Base-by-base conservation (phyloP, 2,888 invertebrate species). In the Cryptocephalus moraei region DNA sequence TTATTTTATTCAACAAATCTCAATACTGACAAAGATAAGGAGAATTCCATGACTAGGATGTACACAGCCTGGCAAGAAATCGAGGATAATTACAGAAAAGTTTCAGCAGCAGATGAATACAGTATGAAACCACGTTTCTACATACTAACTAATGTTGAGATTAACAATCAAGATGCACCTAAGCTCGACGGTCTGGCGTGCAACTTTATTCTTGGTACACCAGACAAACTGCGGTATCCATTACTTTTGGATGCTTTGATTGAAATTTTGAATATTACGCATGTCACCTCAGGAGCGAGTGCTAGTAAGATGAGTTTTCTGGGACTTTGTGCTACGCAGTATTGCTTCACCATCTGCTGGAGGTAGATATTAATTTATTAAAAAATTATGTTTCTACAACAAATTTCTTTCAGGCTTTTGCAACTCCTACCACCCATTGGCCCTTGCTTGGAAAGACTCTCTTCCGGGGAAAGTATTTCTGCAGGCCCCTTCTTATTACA, bases 111-210 rank as follows among this genome's bases (percentile, higher is more conserved):
- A 45, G 82, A 81, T 52, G 78, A 78, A 39, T 73, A 75, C 53
- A 81, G 81, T 1, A 86, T 93, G 79, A 82, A 88, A 51, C 94
- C 95, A 0, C 82, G 89, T 60, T 95, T 95, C 72, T 96, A 95
- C 68, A 87, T 91, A 14, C 74, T 96, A 31, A 87, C 91, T 9
- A 82, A 82, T 45, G 74, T 86, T 8, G 92, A 92, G 60, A 49
- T 39, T n/a, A 82, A 77, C 65, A 79, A 79, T 55, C 76, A 84
- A 70, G 92, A 93, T 61, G 85, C 88, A 40, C 94, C 94, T 0
- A 94, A 94, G 69, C 76, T 95, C 48, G 95, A 96, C 72, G 90
- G 90, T 3, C 69, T 91, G 46, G 94, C 94, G 1, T 91, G 91
- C 72, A 95, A 93, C 73, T 95, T 95, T 65, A 86, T 95, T 49